Evolutionary conservation across 2,113 vertebrate genomes (phyloP).

Genomic region (Epinephelus fuscoguttatus): DNA sequence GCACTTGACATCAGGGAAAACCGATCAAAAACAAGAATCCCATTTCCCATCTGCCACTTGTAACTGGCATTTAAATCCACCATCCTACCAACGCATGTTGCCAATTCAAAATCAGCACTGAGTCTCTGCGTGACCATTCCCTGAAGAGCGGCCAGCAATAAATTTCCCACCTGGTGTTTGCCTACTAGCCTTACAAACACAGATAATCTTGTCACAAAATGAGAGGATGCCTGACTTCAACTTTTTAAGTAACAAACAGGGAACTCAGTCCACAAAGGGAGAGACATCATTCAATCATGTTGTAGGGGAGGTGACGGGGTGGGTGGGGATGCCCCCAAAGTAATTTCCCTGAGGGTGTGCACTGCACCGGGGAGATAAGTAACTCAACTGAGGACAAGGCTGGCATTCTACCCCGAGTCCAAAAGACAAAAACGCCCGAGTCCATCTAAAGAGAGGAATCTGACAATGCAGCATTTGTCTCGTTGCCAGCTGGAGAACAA

Average conservation of each 20-base stretch:
- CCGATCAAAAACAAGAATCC: conserved; percentile 38
- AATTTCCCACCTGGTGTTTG: conserved; percentile 47
- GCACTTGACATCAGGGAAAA: conserved; percentile 42
- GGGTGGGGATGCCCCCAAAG: conserved; percentile 28
- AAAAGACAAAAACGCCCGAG: conserved; percentile 71
- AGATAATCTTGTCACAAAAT: conserved; percentile 29
- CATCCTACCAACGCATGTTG: conserved; percentile 8
- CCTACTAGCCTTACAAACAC: conserved; percentile 28
- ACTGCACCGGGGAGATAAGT: conserved; percentile 69
- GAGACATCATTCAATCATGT: conserved; percentile 36
- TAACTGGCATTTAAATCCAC: conserved; percentile 44
- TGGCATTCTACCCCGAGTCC: conserved; percentile 71
- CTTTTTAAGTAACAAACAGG: conserved; percentile 9
- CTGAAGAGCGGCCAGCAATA: conserved; percentile 37
- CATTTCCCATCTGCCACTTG: conserved; percentile 54
- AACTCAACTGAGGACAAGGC: conserved; percentile 74
- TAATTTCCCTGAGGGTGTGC: conserved; percentile 65
- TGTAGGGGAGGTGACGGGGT: conserved; percentile 34
- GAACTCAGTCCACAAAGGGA: conserved; percentile 6
- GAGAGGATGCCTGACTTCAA: conserved; percentile 16
- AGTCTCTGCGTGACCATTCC: conserved; percentile 32
- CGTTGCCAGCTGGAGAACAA: conserved; percentile 70
- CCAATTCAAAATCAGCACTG: conserved; percentile 35
- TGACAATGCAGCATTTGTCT: conserved; percentile 80
- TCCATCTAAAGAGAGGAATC: conserved; percentile 75